These are phyloP conservation scores for Lucifuga dentata DNA, from an alignment of 2,113 vertebrate genomes.

Conservation along the genomic window DNA sequence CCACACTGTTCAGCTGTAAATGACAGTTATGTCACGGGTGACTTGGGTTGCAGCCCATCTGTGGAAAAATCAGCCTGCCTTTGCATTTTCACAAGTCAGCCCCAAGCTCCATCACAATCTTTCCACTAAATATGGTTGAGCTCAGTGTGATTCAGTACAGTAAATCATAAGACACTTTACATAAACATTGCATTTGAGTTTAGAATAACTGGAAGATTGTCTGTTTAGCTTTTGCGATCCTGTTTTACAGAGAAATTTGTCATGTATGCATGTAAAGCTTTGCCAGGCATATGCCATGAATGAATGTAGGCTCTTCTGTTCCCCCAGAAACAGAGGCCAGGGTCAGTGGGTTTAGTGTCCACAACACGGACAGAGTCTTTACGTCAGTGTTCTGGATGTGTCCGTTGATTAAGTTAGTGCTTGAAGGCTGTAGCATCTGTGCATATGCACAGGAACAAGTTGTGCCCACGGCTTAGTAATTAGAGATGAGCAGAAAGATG, in stretches of 20 bases:
- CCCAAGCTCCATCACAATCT: constrained; percentile 23
- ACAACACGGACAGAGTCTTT: constrained; percentile 53
- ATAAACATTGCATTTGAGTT: neutral
- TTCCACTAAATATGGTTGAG: neutral
- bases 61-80: constrained; percentile 55
- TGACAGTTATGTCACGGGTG: constrained; percentile 76
- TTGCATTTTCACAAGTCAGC: constrained; percentile 35
- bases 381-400: constrained; percentile 67
- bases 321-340: constrained; percentile 36
- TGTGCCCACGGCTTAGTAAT: constrained; percentile 77
- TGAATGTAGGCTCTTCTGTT: constrained; percentile 21
- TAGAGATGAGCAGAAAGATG: constrained; percentile 65
- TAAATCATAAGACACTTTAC: neutral
- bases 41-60: constrained; percentile 70
- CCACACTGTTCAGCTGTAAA: constrained; percentile 61
- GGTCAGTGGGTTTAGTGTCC: constrained; percentile 51
- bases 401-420: constrained; percentile 76
- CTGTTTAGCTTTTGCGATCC: constrained; percentile 6
- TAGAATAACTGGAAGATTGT: neutral
- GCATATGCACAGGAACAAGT: constrained; percentile 75
- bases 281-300: neutral
- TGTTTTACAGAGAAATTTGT: neutral
- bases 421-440: constrained; percentile 58
- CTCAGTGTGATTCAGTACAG: neutral
- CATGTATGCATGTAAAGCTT: constrained; percentile 3